Evolutionary conservation across 2,888 invertebrate genomes (phyloP), one percentile per base, ranked within the genome.

Genomic region (Chrysolina haemoptera): DNA sequence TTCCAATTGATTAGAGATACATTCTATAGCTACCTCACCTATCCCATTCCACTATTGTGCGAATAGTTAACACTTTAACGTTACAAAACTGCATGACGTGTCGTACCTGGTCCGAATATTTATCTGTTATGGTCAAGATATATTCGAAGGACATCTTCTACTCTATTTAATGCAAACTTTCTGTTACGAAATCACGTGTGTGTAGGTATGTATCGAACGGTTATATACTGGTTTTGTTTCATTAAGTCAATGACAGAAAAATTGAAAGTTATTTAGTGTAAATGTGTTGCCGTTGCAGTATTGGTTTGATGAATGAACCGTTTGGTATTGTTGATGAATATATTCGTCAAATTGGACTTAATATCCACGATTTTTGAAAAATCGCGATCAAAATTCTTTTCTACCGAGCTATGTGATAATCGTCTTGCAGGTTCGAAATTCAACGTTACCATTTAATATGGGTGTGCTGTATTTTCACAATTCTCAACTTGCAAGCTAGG

Each of bases 61-160:
- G 50, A 1, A 18, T n/a, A 50, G 27, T 66, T 50, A 35, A 27
- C 35, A 18, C 48, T 65, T 35, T 41, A 20, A 41, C 62, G 62
- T 72, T 75, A 67, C 75, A 70, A 75, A 72, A 72, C 22, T 10
- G 64, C 65, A 66, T 75, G 75, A 75, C 75, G 75, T 75, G 66
- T 70, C 67, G 35, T 43, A 10, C 6, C 16, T 62, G 43, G 50
- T 40, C 10, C 18, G 65, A 68, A 71, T 74, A 74, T 74, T 75
- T 65, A 74, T 64, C 72, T 62, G 50, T 70, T 72, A 72, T 67
- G 70, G 75, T 72, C 75, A 67, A 70, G 53, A 72, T 53, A 75
- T 70, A 75, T 75, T 70, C 46, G 75, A 75, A 75, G 75, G 75
- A 75, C 75, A 70, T 70, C 75, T 62, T 75, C 75, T 70, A 70